These are phyloP conservation scores for Hyperopisus bebe DNA, from an alignment of 2,113 vertebrate species.

Conservation along the genomic window DNA sequence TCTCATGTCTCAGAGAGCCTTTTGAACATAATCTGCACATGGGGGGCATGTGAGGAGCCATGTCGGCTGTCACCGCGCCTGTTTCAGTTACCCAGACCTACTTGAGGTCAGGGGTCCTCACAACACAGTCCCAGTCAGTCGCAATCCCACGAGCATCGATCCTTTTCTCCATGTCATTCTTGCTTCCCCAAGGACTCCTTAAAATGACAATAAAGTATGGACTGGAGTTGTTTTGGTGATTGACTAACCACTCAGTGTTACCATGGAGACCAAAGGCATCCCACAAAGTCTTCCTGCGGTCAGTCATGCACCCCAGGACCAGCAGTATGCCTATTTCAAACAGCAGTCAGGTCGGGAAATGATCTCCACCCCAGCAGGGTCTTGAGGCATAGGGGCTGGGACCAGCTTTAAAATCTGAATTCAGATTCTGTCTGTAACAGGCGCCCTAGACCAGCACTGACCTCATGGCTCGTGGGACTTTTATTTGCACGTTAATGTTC, in stretches of 20 bases:
- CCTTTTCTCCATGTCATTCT: not conserved
- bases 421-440: not conserved
- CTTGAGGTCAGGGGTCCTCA: not conserved
- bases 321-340: not conserved
- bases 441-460: not conserved
- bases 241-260: conserved; percentile 40
- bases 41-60: conserved; percentile 16
- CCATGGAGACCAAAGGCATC: conserved; percentile 28
- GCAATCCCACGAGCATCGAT: not conserved
- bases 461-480: not conserved
- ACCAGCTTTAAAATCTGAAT: not conserved
- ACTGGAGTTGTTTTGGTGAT: conserved; percentile 26
- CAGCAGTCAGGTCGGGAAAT: conserved; percentile 24
- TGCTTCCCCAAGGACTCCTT: conserved; percentile 22
- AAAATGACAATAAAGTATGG: conserved; percentile 20
- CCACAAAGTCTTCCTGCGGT: not conserved
- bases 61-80: conserved; percentile 10
- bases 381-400: not conserved
- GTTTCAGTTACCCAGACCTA: not conserved
- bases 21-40: conserved; percentile 26
- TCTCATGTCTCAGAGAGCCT: conserved; percentile 11
- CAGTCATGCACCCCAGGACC: not conserved
- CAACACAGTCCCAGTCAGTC: not conserved
- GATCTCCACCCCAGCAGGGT: not conserved
- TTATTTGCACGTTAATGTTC: too few species aligned